A percentile compares a stretch with the other conserved stretches of the same genome.
These are phyloP conservation scores for Agrotis puta DNA, from an alignment of 2,888 invertebrate genomes.

Conservation along the genomic window DNA sequence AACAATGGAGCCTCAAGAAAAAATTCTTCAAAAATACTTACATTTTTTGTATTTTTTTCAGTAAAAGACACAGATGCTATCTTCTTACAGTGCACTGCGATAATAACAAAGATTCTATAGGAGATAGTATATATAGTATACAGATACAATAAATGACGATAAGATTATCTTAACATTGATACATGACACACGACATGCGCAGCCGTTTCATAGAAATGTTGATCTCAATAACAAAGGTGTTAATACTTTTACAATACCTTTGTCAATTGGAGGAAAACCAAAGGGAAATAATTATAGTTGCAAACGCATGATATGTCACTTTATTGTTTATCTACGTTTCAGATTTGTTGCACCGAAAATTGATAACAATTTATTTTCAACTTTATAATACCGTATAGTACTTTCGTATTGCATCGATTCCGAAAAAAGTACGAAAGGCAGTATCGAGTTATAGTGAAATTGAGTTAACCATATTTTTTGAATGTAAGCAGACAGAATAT, in stretches of 20 bases:
- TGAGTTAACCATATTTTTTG: background rate
- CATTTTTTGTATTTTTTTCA: conserved; percentile 6
- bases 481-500: background rate
- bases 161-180: conserved; percentile 17
- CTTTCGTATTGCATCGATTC: background rate
- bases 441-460: background rate
- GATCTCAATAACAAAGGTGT: conserved; percentile 12
- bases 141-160: conserved; percentile 21
- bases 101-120: background rate
- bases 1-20: background rate
- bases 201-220: conserved; percentile 35
- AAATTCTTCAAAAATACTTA: conserved; percentile 11
- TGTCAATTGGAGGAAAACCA: conserved; percentile 6
- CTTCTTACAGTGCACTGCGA: background rate
- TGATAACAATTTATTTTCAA: background rate
- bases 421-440: background rate
- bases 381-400: background rate
- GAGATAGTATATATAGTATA: conserved; percentile 25
- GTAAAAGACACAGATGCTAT: background rate
- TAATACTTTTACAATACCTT: background rate
- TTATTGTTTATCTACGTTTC: background rate
- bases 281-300: conserved; percentile 35
- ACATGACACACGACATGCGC: conserved; percentile 14
- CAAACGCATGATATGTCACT: background rate
- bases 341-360: background rate